Percentiles rank a stretch among this genome's conserved stretches.
phyloP scores from a whole-genome alignment of 2,888 invertebrate species.

The Perizoma affinitatum region DNA sequence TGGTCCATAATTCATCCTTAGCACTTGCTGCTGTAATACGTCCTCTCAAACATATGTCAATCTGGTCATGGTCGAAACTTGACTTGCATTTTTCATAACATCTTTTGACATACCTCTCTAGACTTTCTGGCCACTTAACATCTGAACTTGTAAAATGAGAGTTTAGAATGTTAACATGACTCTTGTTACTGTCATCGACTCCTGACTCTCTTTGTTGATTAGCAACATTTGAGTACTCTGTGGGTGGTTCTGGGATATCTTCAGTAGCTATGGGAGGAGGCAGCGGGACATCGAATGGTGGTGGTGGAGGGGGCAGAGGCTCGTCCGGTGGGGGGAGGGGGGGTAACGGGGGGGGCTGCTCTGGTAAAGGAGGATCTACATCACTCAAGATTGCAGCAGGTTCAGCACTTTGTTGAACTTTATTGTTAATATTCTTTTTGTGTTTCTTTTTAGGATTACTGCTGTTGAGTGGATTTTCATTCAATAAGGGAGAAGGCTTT shows the following conservation, averaged over 20 bases:
- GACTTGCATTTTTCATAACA: constrained; percentile 96
- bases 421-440: constrained; percentile 87
- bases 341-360: constrained; percentile 80
- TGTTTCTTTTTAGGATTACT: constrained; percentile 89
- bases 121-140: constrained; percentile 90
- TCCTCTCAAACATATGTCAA: constrained; percentile 96
- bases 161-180: constrained; percentile 61
- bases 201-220: constrained; percentile 46
- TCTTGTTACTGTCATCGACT: constrained; percentile 55
- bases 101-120: constrained; percentile 94
- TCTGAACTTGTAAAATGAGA: constrained; percentile 64
- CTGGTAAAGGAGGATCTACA: constrained; percentile 81
- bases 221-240: constrained; percentile 49
- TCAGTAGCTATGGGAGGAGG: constrained; percentile 77
- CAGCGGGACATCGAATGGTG: constrained; percentile 65
- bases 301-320: constrained; percentile 54
- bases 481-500: constrained; percentile 69
- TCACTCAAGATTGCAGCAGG: constrained; percentile 59
- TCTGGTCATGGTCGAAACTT: constrained; percentile 95
- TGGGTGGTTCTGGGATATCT: constrained; percentile 69
- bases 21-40: constrained; percentile 96
- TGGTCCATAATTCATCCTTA: constrained; percentile 93
- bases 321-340: constrained; percentile 80
- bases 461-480: constrained; percentile 74
- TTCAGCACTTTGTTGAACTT: constrained; percentile 70